A percentile compares a stretch with the other conserved stretches of the same genome.
These are phyloP conservation scores for Fregata magnificens DNA, from an alignment of 2,113 vertebrate genomes.

Conservation along the genomic window DNA sequence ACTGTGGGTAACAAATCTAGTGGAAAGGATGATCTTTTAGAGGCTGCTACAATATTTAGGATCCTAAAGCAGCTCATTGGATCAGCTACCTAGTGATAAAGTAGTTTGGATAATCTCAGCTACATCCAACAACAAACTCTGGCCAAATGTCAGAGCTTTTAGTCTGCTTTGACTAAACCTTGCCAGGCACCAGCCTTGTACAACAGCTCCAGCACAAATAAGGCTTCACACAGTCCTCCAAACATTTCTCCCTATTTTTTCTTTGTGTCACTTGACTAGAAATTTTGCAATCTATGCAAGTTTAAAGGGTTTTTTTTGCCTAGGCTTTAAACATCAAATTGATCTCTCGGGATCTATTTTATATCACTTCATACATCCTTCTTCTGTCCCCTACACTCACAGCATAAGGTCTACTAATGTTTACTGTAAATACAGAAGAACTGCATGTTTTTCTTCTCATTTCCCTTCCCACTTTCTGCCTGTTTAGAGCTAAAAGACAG, in stretches of 20 bases:
- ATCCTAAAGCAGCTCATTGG: slow-evolving; percentile 31
- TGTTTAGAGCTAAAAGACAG: not conserved
- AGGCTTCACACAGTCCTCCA: not conserved
- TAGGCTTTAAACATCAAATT: not conserved
- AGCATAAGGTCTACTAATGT: not conserved
- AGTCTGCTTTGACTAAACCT: not conserved
- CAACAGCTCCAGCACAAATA: not conserved
- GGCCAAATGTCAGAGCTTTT: slow-evolving; percentile 23
- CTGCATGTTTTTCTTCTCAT: not conserved
- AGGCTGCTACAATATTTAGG: not conserved
- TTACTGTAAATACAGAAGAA: not conserved
- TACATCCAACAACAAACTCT: not conserved
- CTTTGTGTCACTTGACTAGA: not conserved
- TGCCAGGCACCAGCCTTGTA: not conserved
- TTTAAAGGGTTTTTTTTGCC: not conserved
- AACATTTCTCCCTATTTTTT: not conserved
- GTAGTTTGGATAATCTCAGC: slow-evolving; percentile 28
- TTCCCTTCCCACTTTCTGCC: not conserved
- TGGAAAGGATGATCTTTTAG: not conserved
- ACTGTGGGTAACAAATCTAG: not conserved
- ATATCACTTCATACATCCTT: not conserved
- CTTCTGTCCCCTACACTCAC: not conserved
- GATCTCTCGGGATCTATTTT: not conserved
- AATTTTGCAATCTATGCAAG: not conserved
- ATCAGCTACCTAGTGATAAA: slow-evolving; percentile 14